Evolutionary conservation across 2,797 vertebrate species (phyloP).

Genomic region (Gadopsis bispinosus): DNA sequence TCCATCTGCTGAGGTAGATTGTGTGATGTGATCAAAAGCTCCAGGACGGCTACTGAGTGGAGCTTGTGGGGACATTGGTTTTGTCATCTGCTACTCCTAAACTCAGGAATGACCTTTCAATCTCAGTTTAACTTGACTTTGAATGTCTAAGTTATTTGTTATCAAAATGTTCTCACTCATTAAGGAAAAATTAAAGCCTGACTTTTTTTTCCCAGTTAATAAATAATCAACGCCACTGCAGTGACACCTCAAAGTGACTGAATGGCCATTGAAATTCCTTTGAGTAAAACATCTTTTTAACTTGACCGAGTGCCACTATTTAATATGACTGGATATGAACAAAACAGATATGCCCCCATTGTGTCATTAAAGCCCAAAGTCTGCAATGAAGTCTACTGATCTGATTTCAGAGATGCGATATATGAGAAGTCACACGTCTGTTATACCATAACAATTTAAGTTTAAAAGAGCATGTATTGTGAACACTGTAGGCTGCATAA

Average conservation of each 20-base stretch:
- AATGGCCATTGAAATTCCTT: neutral
- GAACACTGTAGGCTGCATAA: neutral
- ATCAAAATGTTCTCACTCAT: neutral
- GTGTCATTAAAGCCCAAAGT: slow-evolving; percentile 20
- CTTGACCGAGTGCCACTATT: neutral
- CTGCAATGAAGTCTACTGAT: slow-evolving; percentile 1
- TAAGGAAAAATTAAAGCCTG: neutral
- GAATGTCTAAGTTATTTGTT: neutral
- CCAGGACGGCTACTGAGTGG: neutral
- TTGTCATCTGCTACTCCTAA: neutral
- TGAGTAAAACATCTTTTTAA: slow-evolving; percentile 18
- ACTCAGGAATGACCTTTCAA: neutral
- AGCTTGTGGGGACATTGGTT: neutral
- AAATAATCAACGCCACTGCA: neutral
- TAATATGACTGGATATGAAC: slow-evolving; percentile 26
- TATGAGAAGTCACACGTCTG: neutral
- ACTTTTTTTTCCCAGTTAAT: neutral
- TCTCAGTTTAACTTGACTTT: slow-evolving; percentile 5
- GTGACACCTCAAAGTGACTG: slow-evolving; percentile 18
- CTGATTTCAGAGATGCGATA: neutral
- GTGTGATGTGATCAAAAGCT: neutral
- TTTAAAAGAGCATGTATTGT: neutral
- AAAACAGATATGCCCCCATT: slow-evolving; percentile 20
- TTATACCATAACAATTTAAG: neutral
- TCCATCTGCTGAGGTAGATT: neutral